Conservation (phyloP, 2,888 invertebrate genomes). For the Rhaphigaster nebulosa region DNA sequence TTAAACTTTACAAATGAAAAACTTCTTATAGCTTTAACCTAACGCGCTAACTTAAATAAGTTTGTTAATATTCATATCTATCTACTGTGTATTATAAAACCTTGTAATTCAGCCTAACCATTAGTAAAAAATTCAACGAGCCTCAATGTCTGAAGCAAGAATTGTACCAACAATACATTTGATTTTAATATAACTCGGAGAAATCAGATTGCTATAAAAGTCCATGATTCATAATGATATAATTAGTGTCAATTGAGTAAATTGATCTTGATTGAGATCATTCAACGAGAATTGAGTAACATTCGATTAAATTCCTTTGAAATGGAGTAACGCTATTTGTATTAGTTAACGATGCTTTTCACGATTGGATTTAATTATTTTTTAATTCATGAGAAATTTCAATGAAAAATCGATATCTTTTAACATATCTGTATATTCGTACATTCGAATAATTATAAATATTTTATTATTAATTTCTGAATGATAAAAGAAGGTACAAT, state of each 20-base stretch:
- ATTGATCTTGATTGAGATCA: background rate
- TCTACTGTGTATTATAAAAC: background rate
- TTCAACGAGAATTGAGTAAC: background rate
- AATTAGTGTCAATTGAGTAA: background rate
- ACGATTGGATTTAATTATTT: background rate
- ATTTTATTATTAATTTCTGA: no score
- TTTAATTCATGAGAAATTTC: no score
- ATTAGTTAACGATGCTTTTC: background rate
- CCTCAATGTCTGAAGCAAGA: background rate
- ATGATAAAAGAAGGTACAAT: no score
- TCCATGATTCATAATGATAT: background rate
- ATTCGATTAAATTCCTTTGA: background rate
- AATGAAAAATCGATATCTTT: no score
- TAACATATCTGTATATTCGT: no score
- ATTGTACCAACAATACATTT: background rate
- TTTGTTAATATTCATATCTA: background rate
- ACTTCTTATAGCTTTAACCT: background rate
- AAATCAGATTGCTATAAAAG: constrained; percentile 25
- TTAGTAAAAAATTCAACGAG: background rate
- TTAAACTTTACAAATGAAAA: no score
- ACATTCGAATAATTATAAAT: no score
- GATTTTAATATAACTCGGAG: background rate
- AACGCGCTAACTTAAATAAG: background rate
- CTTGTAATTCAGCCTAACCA: background rate
- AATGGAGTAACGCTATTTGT: background rate